Conservation (phyloP, 2,888 invertebrate species). For the Lithophane semibrunnea region DNA sequence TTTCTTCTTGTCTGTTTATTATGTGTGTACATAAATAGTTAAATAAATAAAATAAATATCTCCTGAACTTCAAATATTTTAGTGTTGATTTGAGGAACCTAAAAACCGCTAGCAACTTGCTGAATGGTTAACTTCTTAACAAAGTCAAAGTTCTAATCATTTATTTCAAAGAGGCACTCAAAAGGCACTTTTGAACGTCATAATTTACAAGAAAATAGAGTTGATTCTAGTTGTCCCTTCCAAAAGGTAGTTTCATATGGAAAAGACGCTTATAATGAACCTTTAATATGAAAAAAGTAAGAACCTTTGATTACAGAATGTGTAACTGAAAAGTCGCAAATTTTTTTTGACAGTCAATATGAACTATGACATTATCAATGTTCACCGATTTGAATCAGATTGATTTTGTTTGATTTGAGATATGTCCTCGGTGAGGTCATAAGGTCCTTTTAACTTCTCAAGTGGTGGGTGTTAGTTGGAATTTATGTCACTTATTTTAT, state of each 20-base stretch:
- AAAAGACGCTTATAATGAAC: background rate
- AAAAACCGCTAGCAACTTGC: background rate
- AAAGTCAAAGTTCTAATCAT: background rate
- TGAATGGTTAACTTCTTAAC: background rate
- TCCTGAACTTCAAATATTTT: constrained; percentile 22
- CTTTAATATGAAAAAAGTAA: background rate
- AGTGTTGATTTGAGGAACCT: constrained; percentile 16
- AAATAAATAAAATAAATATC: too few relatives aligned
- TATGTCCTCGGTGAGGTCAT: too few relatives aligned
- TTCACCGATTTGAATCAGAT: background rate
- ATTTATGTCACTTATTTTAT: background rate
- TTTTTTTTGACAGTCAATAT: background rate
- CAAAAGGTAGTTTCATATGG: background rate
- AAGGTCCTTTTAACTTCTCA: too few relatives aligned
- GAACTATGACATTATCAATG: background rate
- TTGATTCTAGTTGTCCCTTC: background rate
- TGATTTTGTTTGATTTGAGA: too few relatives aligned
- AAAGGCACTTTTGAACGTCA: background rate
- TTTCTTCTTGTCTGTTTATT: too few relatives aligned
- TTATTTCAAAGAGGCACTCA: background rate
- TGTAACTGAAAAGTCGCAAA: background rate
- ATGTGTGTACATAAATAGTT: too few relatives aligned
- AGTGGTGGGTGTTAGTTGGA: background rate
- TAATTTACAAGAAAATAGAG: background rate
- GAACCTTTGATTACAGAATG: background rate